Evolutionary conservation across 2,113 vertebrate genomes (phyloP).

Genomic region (Pseudopodoces humilis): DNA sequence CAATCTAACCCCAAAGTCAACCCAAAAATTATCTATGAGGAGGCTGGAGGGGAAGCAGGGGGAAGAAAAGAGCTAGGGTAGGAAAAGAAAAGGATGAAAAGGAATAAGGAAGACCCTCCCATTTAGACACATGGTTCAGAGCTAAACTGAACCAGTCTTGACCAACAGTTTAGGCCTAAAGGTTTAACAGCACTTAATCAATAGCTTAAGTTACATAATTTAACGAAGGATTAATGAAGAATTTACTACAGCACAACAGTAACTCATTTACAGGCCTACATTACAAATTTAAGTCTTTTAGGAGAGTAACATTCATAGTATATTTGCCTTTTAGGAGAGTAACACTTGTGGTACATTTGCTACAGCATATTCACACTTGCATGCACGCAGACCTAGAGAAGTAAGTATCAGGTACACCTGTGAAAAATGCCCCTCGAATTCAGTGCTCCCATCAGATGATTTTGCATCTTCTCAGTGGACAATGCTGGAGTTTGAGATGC

Average conservation of each 20-base stretch:
- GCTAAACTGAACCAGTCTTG: background rate
- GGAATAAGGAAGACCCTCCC: background rate
- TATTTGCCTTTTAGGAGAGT: background rate
- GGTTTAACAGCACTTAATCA: background rate
- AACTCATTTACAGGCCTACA: background rate
- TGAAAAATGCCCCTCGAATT: background rate
- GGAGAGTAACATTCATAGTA: too few relatives aligned
- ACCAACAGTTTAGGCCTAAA: background rate
- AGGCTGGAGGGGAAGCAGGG: background rate
- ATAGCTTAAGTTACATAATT: background rate
- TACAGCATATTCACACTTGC: fast-evolving
- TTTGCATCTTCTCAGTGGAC: background rate
- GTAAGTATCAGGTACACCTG: background rate
- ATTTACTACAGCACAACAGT: background rate
- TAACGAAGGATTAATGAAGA: background rate
- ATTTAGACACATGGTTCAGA: background rate
- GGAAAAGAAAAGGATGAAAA: background rate
- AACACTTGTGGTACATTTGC: background rate
- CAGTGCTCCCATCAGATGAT: background rate
- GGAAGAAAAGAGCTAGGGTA: background rate
- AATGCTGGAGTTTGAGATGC: too few relatives aligned
- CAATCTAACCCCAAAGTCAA: background rate
- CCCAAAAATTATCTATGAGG: background rate
- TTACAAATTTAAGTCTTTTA: background rate
- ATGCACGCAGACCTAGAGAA: background rate